phyloP scores from a whole-genome alignment of 2,888 invertebrate genomes.

The Clostera curtula region DNA sequence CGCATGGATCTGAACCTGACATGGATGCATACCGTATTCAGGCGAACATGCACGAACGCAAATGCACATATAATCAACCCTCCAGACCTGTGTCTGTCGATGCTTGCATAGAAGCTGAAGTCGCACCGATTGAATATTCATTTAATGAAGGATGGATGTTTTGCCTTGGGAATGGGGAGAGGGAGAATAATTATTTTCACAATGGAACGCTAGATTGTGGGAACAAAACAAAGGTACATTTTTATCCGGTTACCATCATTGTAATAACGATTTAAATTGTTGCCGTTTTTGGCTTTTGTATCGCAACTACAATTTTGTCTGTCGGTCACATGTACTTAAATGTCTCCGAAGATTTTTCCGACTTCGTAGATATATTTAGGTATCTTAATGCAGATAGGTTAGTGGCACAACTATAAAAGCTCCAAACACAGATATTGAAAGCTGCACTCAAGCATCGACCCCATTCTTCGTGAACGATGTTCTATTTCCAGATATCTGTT shows the following conservation, averaged over 20 bases:
- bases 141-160: conserved; percentile 70
- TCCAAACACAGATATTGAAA: no score
- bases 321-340: not conserved
- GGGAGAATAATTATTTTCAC: conserved; percentile 61
- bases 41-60: conserved; percentile 62
- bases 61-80: conserved; percentile 49
- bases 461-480: not conserved
- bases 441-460: no score
- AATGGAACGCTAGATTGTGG: conserved; percentile 67
- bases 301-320: no score
- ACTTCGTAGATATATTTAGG: no score
- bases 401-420: no score
- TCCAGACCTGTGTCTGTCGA: conserved; percentile 48
- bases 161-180: conserved; percentile 61
- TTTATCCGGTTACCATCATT: no score
- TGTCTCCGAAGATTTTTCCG: not conserved
- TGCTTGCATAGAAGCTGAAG: conserved; percentile 66
- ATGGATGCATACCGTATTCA: conserved; percentile 54
- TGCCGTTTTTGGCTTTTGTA: no score
- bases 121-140: conserved; percentile 63
- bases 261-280: no score
- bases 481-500: conserved; percentile 40
- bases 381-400: no score
- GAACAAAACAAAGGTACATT: conserved; percentile 62
- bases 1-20: conserved; percentile 58